phyloP scores from a whole-genome alignment of 2,797 vertebrate genomes.

The Onychomys torridus region DNA sequence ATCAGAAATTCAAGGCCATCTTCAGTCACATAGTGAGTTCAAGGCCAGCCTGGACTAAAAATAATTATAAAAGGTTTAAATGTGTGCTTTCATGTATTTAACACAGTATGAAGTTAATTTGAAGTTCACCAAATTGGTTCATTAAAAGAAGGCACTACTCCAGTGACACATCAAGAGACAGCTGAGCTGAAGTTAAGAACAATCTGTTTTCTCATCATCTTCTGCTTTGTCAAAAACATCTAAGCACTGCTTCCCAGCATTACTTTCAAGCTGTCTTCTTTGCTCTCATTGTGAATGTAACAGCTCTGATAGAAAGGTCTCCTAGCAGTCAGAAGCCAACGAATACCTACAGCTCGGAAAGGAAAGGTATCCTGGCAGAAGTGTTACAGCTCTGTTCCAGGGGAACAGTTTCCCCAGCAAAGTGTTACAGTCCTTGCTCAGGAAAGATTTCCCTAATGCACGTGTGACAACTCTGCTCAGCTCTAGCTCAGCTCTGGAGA shows the following conservation, averaged over 20 bases:
- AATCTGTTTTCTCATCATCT: conserved; percentile 27
- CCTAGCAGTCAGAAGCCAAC: background rate
- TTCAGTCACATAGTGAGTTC: background rate
- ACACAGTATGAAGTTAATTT: conserved; percentile 38
- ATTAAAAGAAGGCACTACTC: background rate
- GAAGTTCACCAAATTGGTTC: conserved; percentile 13
- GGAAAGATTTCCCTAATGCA: no score
- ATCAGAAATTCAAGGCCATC: background rate
- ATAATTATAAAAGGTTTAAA: background rate
- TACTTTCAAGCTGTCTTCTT: background rate
- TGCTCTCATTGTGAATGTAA: background rate
- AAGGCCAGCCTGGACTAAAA: background rate
- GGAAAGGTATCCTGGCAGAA: background rate
- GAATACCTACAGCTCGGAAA: background rate
- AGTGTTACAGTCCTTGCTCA: no score
- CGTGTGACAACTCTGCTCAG: no score
- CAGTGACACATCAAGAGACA: conserved; percentile 15
- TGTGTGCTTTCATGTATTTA: background rate
- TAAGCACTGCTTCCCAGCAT: conserved; percentile 57
- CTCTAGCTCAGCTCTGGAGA: no score
- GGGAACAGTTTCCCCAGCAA: no score
- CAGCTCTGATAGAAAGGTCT: background rate
- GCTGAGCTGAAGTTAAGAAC: conserved; percentile 37
- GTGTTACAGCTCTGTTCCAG: background rate
- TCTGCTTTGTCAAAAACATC: conserved; percentile 44